Conservation (phyloP, 2,888 invertebrate species). For the Ditula angustiorana region DNA sequence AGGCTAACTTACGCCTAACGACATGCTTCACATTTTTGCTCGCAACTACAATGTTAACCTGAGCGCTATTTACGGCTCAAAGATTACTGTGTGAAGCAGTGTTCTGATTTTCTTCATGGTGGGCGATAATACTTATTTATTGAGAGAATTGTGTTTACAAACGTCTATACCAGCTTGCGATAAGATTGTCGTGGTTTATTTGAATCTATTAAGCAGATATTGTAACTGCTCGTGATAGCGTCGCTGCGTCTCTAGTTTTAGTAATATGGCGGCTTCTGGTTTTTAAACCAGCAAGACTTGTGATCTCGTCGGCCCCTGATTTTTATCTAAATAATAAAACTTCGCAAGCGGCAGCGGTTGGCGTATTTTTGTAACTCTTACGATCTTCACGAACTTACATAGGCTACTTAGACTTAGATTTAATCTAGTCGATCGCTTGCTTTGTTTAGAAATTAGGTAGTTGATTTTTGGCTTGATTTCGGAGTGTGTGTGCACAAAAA, state of each 20-base stretch:
- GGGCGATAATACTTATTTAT: constrained; percentile 3
- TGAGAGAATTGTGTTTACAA: neutral
- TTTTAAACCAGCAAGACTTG: constrained; percentile 26
- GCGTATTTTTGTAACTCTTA: constrained; percentile 20
- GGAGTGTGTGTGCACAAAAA: too few relatives aligned
- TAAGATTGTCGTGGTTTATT: constrained; percentile 5
- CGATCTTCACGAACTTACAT: constrained; percentile 10
- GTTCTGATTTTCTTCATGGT: neutral
- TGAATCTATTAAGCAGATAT: constrained; percentile 1
- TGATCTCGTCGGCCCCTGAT: constrained; percentile 33
- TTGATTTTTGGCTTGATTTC: neutral
- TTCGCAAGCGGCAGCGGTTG: constrained; percentile 8
- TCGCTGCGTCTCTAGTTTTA: neutral
- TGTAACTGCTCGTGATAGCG: neutral
- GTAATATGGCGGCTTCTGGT: constrained; percentile 33
- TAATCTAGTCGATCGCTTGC: neutral
- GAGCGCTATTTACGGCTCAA: neutral
- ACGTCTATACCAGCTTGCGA: neutral
- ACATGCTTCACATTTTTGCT: constrained; percentile 29
- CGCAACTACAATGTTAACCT: constrained; percentile 3
- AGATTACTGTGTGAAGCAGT: neutral
- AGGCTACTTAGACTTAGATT: too few relatives aligned
- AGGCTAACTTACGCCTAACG: constrained; percentile 30
- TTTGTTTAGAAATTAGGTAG: neutral
- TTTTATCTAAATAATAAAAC: constrained; percentile 47